Base-by-base conservation (phyloP, 2,113 vertebrate genomes). In the Saccopteryx bilineata region DNA sequence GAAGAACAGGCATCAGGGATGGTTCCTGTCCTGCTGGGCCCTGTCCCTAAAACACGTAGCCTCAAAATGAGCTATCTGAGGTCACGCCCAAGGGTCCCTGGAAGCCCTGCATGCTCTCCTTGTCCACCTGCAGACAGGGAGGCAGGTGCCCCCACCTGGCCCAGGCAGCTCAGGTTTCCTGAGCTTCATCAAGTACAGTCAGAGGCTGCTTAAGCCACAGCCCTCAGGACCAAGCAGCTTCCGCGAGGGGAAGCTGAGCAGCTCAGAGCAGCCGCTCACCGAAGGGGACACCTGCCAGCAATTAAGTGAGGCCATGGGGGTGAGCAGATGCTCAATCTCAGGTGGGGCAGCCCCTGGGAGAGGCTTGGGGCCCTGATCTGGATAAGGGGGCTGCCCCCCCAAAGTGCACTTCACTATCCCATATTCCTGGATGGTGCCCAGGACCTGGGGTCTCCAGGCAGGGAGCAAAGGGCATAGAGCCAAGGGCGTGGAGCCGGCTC, bases 231-330 rank as follows among this genome's bases (percentile, higher is more conserved):
- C n/a, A 24, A 88, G 65, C 0, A 52, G 97, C 93, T n/a, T 1
- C 56, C 24, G 3, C 3, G 7, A 31, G 17, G 4, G 1, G 68
- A 87, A 33, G 52, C 31, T 56, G 28, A 88, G 75, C 0, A 56
- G 13, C 86, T 21, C 18, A 96, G 92, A 52, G n/a, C 52, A 72
- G 78, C 5, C 4, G 87, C 97, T 98, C 90, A 97, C 97, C 96
- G 39, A 39, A 54, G 0, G 79, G 93, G 63, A 92, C 39, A 61
- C 94, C 61, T 33, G 28, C 96, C 94, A 96, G 97, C 96, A 95
- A 98, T 96, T 93, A 72, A 46, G 69, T 46, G 39, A 48, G 97
- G 58, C 6, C 1, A 31, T 4, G 0, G 0, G 19, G 75, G 65
- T 26, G 1, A 2, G 33, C 52, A 69, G 72, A 18, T 12, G 23